Evolutionary conservation across 2,797 vertebrate species (phyloP), one percentile per base, ranked within the genome.

Genomic region (Mus caroli): DNA sequence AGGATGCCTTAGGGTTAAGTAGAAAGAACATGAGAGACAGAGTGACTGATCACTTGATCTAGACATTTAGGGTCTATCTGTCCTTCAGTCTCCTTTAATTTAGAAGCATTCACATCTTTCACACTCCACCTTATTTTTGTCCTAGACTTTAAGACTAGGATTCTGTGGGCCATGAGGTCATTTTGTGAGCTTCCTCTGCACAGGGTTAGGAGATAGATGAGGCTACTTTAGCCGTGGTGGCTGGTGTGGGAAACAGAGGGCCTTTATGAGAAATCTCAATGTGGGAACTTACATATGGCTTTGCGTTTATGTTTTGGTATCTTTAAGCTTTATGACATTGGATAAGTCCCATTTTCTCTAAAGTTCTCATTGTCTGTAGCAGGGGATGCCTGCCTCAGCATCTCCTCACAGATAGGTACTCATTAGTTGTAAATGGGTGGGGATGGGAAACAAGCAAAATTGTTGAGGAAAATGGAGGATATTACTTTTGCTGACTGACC

Each of bases 1-100:
- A 71, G 67, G 67, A 37, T 73, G 85, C 83, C 60, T 83, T 79
- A 60, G 56, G 22, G 43, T 84, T 58, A 54, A 60, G 50, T 80
- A 88, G 52, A 56, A 22, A 40, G 28, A 79, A 15, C 40, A 40
- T 13, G 88, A 43, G 50, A 67, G 43, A 84, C 31, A 64, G 82
- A 40, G 31, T 37, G 15, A 31, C 46, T 79, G 22, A 73, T 12
- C 14, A 37, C 19, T 71, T 71, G n/a, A 37, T 4, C n/a, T 71
- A 37, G 19, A 71, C 69, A 4, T 20, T 82, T 92, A 37, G 8
- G 62, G 88, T 76, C 46, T 91, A 28, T 34, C 12, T 50, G 76
- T 86, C 71, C 54, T 60, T 88, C 24, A 37, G 40, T 96, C 31
- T 94, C 69, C 6, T 91, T 95, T 89, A 58, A 78, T 52, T 78